Percentiles rank a stretch among this genome's conserved stretches.
Conservation (phyloP, 2,888 invertebrate species). For the Epinotia brunnichana region DNA sequence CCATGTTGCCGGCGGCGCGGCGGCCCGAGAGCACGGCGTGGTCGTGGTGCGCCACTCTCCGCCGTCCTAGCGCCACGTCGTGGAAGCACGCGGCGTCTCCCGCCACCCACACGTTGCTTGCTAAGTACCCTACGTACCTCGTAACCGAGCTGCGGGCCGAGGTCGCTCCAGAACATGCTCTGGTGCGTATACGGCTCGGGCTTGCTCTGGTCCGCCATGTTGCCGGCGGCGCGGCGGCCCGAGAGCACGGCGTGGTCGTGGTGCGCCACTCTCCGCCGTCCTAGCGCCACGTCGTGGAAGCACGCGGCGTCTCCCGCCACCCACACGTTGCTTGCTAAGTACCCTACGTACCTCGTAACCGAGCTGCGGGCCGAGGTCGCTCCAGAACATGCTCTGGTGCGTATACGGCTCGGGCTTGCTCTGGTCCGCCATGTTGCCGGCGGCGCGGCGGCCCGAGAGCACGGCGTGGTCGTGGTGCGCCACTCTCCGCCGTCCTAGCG, state of each 20-base stretch:
- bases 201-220: too few species aligned
- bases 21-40: constrained; percentile 98
- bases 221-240: too few species aligned
- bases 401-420: constrained; percentile 80
- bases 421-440: constrained; percentile 96
- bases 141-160: too few species aligned
- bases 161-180: too few species aligned
- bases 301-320: too few species aligned
- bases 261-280: too few species aligned
- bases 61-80: constrained; percentile 92
- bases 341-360: constrained; percentile 87
- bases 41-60: constrained; percentile 98
- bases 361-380: constrained; percentile 95
- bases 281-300: too few species aligned
- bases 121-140: too few species aligned
- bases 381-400: constrained; percentile 99
- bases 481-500: constrained; percentile 90
- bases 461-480: constrained; percentile 99
- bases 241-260: too few species aligned
- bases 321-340: constrained; percentile 57
- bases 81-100: constrained; percentile 98
- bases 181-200: too few species aligned
- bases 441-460: constrained; percentile 96
- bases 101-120: constrained; percentile 82
- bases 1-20: constrained; percentile 98